Base-by-base conservation (phyloP, 2,888 invertebrate genomes). In the Chloroclystis v-ata region DNA sequence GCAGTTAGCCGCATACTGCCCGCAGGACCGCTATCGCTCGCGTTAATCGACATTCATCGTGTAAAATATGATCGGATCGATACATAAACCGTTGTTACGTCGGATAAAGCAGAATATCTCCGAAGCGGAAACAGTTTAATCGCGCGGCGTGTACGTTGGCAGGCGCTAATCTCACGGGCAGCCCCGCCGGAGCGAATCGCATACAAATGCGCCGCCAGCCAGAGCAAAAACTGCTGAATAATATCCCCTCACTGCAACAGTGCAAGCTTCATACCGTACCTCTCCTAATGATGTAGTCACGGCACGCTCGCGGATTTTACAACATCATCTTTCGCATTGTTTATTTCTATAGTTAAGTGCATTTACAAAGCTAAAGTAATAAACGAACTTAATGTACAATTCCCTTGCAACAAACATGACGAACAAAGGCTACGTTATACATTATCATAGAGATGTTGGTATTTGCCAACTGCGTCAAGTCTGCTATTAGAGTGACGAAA, bases 211-310 rank as follows among this genome's bases (percentile, higher is more conserved):
- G 69, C 75, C 75, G 69, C 64, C 67, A 67, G 69, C 62, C 65
- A 62, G 60, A 57, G 75, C 72, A 83, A 82, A 83, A 83, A 84
- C 75, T 78, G 78, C 80, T 81, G 80, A 80, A 78, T 82, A 82
- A 84, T 76, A 76, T 76, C 72, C 74, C 72, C 71, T 72, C 70
- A 61, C 70, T 74, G 69, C 70, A 73, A 66, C 68, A 67, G 67
- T 63, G 65, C 65, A 67, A 70, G 77, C 73, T 76, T 74, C 74
- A 70, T 73, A 64, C 45, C 33, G 12, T 37, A 43, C 65, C 64
- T 63, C 73, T 72, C 72, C 67, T 75, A 80, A 81, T 80, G 69
- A 78, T 75, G 74, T 65, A 81, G 75, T 75, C 72, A 72, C 67
- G 67, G 67, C 72, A 70, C 72, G 65, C 67, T 69, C 65, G 63